Evolutionary conservation across 1,140 invertebrate species (phyloP), one percentile per base, ranked within the genome.

Genomic region (Drosophila parvula): DNA sequence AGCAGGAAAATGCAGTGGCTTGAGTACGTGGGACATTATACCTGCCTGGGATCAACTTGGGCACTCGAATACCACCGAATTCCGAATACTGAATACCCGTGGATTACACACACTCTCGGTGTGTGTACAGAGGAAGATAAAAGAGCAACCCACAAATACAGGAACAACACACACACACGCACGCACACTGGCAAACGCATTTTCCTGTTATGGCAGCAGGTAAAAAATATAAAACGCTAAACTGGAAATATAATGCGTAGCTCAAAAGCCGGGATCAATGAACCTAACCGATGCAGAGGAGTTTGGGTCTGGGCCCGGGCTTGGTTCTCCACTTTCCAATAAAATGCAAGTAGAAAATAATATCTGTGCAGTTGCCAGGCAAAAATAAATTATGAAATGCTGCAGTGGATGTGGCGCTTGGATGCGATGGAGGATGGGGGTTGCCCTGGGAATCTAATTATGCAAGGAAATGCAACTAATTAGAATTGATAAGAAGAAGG

Each of bases 191-290:
- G 53, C 69, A 71, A 44, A 78, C 64, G 71, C 76, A 88, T 84
- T 88, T 88, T 88, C 84, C 84, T 89, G 80, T 81, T 84, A 75
- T 63, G 62, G 71, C 84, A 88, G 84, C 84, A 88, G 84, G 84
- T 89, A 89, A 85, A 90, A 67, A 68, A 83, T 80, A 78, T 89
- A 83, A 86, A 83, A 86, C 84, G 77, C 43, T 79, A 86, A 86
- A 86, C 83, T 86, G 83, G 83, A 86, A 86, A 89, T 83, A 75
- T 79, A 86, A 86, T 86, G 84, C 83, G 83, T 86, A 89, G 76
- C 79, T 83, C 57, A 79, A 86, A 79, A 78, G 57, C 77, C 34
- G 83, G 83, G 83, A 86, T 88, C 83, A 86, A 88, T 86, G 83
- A 86, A 86, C 83, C 64, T 56, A 53, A 45, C 40, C 67, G 16